phyloP scores from a whole-genome alignment of 2,888 invertebrate genomes.

The Dryobota labecula region DNA sequence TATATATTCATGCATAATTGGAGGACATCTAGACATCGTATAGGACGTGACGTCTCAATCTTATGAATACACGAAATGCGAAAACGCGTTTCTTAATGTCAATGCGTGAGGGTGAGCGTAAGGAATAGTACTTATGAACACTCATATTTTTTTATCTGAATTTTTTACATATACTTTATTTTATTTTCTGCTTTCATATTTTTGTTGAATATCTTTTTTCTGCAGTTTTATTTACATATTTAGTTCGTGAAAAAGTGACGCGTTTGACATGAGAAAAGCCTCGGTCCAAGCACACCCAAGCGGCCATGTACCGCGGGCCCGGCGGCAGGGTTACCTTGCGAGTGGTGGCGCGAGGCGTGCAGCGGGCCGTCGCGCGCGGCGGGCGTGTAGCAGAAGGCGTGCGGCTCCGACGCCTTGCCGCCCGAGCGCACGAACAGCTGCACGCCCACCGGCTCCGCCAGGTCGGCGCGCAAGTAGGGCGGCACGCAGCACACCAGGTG shows the following conservation, averaged over 20 bases:
- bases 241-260: too few relatives aligned
- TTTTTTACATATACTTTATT: not conserved
- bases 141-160: not conserved
- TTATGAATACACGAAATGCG: constrained; percentile 46
- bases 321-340: constrained; percentile 65
- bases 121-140: not conserved
- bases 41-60: constrained; percentile 23
- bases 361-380: constrained; percentile 76
- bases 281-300: constrained; percentile 26
- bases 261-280: constrained; percentile 50
- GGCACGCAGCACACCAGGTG: constrained; percentile 97
- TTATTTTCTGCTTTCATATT: not conserved
- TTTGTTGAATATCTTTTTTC: not conserved
- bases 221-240: not conserved
- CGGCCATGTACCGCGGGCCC: constrained; percentile 73
- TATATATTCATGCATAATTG: constrained; percentile 52
- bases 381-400: constrained; percentile 95
- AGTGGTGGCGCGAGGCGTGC: constrained; percentile 80
- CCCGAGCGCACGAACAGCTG: constrained; percentile 95
- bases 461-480: constrained; percentile 93
- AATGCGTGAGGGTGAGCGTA: constrained; percentile 19
- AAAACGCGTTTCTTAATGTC: constrained; percentile 54
- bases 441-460: constrained; percentile 93
- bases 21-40: constrained; percentile 46
- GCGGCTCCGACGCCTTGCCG: constrained; percentile 96